These are phyloP conservation scores for Cephus nigrinus DNA, from an alignment of 2,888 invertebrate genomes.

Conservation along the genomic window DNA sequence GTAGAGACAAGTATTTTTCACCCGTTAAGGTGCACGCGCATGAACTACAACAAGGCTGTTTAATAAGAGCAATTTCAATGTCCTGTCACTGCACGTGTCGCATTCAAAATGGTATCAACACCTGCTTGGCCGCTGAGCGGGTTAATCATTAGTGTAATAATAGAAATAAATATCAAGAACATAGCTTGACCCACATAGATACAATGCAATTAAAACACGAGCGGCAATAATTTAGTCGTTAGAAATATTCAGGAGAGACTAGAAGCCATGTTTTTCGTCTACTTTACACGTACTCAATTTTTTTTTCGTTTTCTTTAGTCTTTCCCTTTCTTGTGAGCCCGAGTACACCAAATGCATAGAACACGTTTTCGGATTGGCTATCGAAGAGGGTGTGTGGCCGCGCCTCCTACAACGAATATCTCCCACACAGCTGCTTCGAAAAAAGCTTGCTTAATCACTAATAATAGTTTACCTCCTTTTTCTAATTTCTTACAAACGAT, in stretches of 20 bases:
- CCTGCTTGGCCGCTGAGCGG: no score
- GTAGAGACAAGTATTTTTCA: no score
- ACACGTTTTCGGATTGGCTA: constrained; percentile 20
- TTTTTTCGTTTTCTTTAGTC: background rate
- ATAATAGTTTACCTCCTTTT: background rate
- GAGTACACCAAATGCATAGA: constrained; percentile 1
- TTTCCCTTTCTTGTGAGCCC: background rate
- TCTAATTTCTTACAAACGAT: background rate
- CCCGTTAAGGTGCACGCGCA: no score
- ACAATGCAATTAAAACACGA: background rate
- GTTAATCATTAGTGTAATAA: no score
- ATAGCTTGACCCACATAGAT: background rate
- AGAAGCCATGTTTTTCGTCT: no score
- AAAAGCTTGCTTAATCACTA: background rate
- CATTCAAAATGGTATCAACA: no score
- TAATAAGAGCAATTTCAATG: no score
- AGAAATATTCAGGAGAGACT: no score
- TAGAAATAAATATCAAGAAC: no score
- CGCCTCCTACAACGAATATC: constrained; percentile 23
- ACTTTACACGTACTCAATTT: background rate
- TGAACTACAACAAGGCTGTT: no score
- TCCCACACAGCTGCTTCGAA: background rate
- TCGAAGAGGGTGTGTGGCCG: constrained; percentile 26
- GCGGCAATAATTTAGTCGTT: no score
- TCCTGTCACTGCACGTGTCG: no score